A percentile compares a stretch with the other conserved stretches of the same genome.
Conservation (phyloP, 2,797 vertebrate genomes). For the Gadopsis marmoratus region DNA sequence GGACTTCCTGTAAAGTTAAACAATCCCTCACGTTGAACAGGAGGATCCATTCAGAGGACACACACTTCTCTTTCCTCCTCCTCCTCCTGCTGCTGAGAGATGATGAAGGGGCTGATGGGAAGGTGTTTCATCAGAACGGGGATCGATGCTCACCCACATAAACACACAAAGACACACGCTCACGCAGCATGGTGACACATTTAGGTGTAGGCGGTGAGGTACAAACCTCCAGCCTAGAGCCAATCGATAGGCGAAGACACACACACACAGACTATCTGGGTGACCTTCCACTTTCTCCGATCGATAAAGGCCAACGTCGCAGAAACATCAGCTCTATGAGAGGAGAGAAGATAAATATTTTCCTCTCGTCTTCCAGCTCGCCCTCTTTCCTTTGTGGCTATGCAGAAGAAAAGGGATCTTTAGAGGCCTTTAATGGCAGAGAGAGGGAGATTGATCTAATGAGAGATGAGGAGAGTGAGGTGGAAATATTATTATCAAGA, state of each 20-base stretch:
- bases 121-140: slow-evolving; percentile 72
- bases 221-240: slow-evolving; percentile 64
- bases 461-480: not conserved
- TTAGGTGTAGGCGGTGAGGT: slow-evolving; percentile 46
- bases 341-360: slow-evolving; percentile 60
- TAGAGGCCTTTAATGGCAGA: not conserved
- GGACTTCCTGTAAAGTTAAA: not conserved
- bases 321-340: slow-evolving; percentile 47
- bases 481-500: slow-evolving; percentile 3
- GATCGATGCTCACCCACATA: slow-evolving; percentile 65
- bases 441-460: slow-evolving; percentile 2
- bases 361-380: not conserved
- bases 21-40: not conserved
- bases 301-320: slow-evolving; percentile 47
- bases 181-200: slow-evolving; percentile 46
- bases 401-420: not conserved
- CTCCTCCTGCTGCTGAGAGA: slow-evolving; percentile 51
- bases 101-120: slow-evolving; percentile 69
- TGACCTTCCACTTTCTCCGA: slow-evolving; percentile 61
- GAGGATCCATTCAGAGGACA: not conserved
- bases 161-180: slow-evolving; percentile 25
- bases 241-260: slow-evolving; percentile 52
- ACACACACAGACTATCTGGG: slow-evolving; percentile 28
- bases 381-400: slow-evolving; percentile 15
- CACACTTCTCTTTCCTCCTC: not conserved